Evolutionary conservation across 2,888 invertebrate species (phyloP), one percentile per base, ranked within the genome.

Genomic region (Anagyrus pseudococci): DNA sequence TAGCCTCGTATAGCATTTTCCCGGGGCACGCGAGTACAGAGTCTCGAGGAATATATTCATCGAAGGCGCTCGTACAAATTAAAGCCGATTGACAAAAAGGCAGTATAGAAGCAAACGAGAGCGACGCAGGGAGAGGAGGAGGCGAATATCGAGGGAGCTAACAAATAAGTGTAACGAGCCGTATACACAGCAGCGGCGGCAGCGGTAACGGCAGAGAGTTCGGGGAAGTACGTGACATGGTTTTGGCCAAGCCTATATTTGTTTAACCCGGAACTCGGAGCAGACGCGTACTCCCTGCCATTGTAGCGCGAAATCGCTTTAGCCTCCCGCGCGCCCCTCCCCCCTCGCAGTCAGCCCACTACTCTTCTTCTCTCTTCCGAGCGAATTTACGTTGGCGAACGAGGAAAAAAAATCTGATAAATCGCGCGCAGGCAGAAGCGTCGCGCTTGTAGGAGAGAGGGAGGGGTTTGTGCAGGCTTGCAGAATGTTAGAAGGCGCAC

Each of bases 241-340:
- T 65, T 68, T 65, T 61, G 65, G 63, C 68, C 65, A 65, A 68
- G 67, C 68, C 67, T 67, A 60, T 65, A 63, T 68, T 68, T 68
- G 68, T 67, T 68, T 67, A 67, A 67, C 67, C 65, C 68, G 67
- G 68, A 68, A 67, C 67, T 62, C 43, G n/a, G n/a, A n/a, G n/a
- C n/a, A n/a, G 59, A 55, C 26, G 23, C 8, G 33, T 8, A 17
- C 26, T 29, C 46, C 40, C 41, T 58, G 43, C 53, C 53, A 62
- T 62, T 64, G 67, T 64, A 58, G 40, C 22, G 59, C 67, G 40
- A 64, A 67, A 58, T 64, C 47, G 58, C 19, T 61, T 44, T 26
- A 25, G 48, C 20, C 49, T 37, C 56, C 41, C 49, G 41, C 43
- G 29, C 22, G 4, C n/a, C 15, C n/a, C 17, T n/a, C n/a, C n/a